Evolutionary conservation across 2,113 vertebrate genomes (phyloP).

Genomic region (Microtus montanus): DNA sequence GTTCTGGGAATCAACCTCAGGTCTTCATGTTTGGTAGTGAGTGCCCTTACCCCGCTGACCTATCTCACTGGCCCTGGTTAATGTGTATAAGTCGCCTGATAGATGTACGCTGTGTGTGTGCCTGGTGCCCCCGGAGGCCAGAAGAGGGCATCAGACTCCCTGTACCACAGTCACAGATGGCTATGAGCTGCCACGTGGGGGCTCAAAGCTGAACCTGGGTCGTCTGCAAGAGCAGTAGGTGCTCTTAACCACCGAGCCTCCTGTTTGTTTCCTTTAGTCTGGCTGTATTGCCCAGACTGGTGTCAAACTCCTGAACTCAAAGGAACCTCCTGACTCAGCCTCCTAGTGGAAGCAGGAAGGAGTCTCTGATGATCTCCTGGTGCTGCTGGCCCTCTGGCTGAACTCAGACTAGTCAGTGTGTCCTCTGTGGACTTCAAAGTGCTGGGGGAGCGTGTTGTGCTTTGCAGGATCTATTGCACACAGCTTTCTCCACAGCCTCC

Average conservation of each 20-base stretch:
- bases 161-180: neutral
- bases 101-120: neutral
- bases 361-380: neutral
- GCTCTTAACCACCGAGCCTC: neutral
- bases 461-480: neutral
- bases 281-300: neutral
- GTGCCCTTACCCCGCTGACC: neutral
- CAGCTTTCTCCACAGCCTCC: neutral
- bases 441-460: too few species aligned
- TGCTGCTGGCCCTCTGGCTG: neutral
- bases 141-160: neutral
- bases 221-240: neutral
- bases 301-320: neutral
- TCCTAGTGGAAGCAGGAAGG: neutral
- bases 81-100: neutral
- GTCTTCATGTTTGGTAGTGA: neutral
- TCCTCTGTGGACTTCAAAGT: neutral
- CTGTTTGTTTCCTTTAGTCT: neutral
- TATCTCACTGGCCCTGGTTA: neutral
- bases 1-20: too few species aligned
- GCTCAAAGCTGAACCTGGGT: neutral
- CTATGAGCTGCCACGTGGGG: neutral
- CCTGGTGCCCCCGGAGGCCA: neutral
- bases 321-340: neutral
- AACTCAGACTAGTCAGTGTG: neutral